Base-by-base conservation (phyloP, 2,888 invertebrate genomes). In the Sialis lutaria region DNA sequence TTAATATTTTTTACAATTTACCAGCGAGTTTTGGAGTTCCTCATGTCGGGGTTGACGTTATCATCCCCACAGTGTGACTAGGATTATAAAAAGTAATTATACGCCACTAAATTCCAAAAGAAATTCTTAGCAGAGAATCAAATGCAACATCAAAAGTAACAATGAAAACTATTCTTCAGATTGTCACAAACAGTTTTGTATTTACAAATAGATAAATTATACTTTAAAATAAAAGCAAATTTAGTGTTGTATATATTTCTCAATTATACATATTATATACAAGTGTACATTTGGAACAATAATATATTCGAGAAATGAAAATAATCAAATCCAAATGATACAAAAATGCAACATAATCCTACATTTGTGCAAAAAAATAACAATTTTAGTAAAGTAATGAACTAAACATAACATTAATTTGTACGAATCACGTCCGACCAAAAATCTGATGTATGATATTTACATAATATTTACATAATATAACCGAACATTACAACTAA, bases 1-100 rank as follows among this genome's bases (percentile, higher is more conserved):
- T 58, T 61, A 57, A 59, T 72, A 69, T 73, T 73, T 75, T 73
- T 76, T 77, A 74, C 72, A 74, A 74, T 74, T 75, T 73, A 77
- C 77, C 76, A 77, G 77, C 77, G 78, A 78, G 78, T 77, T 77
- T 77, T 76, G 76, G 76, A 77, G 77, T 77, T 78, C 77, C 77
- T 77, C 75, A 76, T 70, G 60, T 69, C 68, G 74, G 59, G 33
- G 33, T 32, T 37, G 10, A 12, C 37, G 12, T 37, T 10, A 37
- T 10, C 37, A n/a, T 12, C 37, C 37, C n/a, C 12, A 12, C n/a
- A 10, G 37, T 37, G 37, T 37, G 37, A 37, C 37, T 37, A 37
- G 37, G 37, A 37, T 37, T 10, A 37, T 37, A 37, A 37, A 37
- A 37, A 37, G n/a, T 37, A 37, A 37, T 37, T 22, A 22, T 22